Evolutionary conservation across 2,888 invertebrate species (phyloP).

Genomic region (Drosophila incognita): DNA sequence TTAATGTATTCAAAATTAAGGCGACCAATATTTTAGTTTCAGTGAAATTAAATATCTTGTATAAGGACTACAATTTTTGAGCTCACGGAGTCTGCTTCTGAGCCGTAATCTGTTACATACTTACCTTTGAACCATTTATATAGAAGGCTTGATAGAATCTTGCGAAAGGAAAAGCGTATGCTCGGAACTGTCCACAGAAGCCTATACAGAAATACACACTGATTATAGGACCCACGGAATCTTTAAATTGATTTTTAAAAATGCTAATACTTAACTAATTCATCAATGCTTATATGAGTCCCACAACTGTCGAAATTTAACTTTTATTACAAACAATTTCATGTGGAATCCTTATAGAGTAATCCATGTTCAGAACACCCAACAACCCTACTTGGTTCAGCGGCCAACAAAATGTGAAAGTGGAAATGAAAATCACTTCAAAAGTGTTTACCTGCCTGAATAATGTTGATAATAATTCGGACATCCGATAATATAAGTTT

Average conservation of each 20-base stretch:
- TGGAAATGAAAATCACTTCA: slow-evolving; percentile 42
- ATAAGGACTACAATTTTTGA: not conserved
- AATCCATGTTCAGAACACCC: not conserved
- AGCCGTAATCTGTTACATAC: too few species aligned
- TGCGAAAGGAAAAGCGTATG: not conserved
- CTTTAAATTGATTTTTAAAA: not conserved
- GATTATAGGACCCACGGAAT: not conserved
- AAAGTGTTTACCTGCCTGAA: slow-evolving; percentile 45
- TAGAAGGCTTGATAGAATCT: not conserved
- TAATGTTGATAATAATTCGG: not conserved
- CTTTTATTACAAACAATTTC: not conserved
- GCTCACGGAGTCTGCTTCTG: not conserved
- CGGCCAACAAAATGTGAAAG: slow-evolving; percentile 30
- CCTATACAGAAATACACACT: not conserved
- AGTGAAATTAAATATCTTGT: not conserved
- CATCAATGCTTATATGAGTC: not conserved
- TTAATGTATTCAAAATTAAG: not conserved
- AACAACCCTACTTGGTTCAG: too few species aligned
- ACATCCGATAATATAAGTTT: not conserved
- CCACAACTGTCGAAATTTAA: not conserved
- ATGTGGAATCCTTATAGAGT: not conserved
- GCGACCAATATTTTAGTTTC: not conserved
- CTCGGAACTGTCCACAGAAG: not conserved
- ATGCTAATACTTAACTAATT: not conserved
- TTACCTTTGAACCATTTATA: not conserved